Percentiles rank a stretch among this genome's conserved stretches.
These are phyloP conservation scores for Xenus cinereus DNA, from an alignment of 2,113 vertebrate species.

Conservation along the genomic window DNA sequence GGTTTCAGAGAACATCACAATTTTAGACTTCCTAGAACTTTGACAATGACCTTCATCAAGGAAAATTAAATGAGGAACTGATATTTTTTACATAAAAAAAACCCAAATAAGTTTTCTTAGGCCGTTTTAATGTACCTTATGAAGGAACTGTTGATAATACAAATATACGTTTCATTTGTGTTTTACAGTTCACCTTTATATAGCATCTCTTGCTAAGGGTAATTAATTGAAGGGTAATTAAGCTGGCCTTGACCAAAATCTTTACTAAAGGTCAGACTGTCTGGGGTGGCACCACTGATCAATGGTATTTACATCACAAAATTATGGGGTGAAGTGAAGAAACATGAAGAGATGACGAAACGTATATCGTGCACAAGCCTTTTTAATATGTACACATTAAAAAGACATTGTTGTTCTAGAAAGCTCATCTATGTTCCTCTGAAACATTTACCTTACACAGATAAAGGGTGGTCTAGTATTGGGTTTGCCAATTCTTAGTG, in stretches of 20 bases:
- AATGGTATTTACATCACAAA: background rate
- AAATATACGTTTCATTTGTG: background rate
- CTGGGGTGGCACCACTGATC: background rate
- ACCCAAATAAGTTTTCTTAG: background rate
- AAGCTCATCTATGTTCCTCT: background rate
- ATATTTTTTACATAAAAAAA: background rate
- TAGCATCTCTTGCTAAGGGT: background rate
- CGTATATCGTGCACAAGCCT: fast-evolving
- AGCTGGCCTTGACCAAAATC: background rate
- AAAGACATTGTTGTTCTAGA: background rate
- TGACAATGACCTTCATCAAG: background rate
- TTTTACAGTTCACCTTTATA: background rate
- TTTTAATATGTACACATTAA: background rate
- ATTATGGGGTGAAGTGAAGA: background rate
- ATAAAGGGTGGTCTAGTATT: background rate
- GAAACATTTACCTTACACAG: background rate
- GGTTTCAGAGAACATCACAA: background rate
- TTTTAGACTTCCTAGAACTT: background rate
- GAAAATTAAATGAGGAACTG: background rate
- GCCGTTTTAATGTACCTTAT: background rate
- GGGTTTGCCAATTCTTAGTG: background rate
- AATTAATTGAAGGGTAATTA: background rate
- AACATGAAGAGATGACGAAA: background rate
- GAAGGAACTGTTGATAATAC: background rate
- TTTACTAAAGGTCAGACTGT: background rate